Percentiles rank a stretch among this genome's conserved stretches.
Evolutionary conservation across 2,888 invertebrate species (phyloP).

Genomic region (Harmothoe impar): DNA sequence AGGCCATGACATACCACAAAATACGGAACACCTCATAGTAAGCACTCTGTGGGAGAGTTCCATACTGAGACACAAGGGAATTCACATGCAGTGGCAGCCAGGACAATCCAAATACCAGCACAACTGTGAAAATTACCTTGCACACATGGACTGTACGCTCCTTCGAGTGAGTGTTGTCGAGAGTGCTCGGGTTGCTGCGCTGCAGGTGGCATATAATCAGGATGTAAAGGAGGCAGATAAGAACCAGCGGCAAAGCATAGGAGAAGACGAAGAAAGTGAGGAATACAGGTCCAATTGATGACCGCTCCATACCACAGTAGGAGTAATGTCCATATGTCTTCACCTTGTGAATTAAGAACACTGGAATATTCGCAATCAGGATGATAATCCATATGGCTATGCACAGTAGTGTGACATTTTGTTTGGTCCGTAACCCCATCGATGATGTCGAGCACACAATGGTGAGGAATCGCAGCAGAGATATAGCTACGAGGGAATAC

Average conservation of each 20-base stretch:
- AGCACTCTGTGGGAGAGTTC: constrained; percentile 54
- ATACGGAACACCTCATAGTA: constrained; percentile 66
- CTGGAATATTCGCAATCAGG: constrained; percentile 63
- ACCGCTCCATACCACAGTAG: constrained; percentile 58
- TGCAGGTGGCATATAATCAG: constrained; percentile 66
- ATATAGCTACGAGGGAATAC: constrained; percentile 71
- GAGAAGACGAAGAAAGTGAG: constrained; percentile 67
- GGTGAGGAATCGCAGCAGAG: constrained; percentile 70
- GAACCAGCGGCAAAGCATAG: constrained; percentile 66
- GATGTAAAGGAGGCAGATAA: constrained; percentile 66
- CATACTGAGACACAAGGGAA: constrained; percentile 65
- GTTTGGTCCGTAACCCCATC: constrained; percentile 58
- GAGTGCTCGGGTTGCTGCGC: constrained; percentile 40
- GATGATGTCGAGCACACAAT: constrained; percentile 64
- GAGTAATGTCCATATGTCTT: constrained; percentile 54
- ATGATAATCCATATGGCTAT: constrained; percentile 67
- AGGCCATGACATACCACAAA: constrained; percentile 68
- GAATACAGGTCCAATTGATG: constrained; percentile 62
- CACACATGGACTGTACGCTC: constrained; percentile 66
- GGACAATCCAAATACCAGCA: constrained; percentile 68
- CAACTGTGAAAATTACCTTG: constrained; percentile 67
- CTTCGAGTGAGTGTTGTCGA: constrained; percentile 49
- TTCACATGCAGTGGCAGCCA: constrained; percentile 70
- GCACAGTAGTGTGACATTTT: constrained; percentile 65
- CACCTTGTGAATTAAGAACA: constrained; percentile 63